Base-by-base conservation (phyloP, 1,140 invertebrate genomes). In the Pogonognathellus flavescens region DNA sequence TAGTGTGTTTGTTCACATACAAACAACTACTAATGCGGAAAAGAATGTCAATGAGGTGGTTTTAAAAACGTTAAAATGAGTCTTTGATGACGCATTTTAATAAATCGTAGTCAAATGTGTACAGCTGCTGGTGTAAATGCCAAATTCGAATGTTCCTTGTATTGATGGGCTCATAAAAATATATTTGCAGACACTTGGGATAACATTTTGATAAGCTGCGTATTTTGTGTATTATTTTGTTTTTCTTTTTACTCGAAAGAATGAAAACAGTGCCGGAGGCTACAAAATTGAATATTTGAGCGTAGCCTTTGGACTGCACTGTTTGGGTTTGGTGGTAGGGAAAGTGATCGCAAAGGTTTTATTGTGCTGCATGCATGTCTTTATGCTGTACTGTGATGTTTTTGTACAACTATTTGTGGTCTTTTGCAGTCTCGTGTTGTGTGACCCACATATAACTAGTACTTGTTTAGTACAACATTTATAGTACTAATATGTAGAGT, bases 331-430 rank as follows among this genome's bases (percentile, higher is more conserved):
- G 25, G 70, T 76, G 70, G 70, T 76, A 31, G 22, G 11, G n/a
- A 25, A 76, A 31, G 70, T 76, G 41, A 50, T 9, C n/a, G 66
- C 25, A 41, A 72, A 72, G 41, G 41, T 49, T 50, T 76, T 16
- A 76, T 76, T 41, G 70, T 76, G 70, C 70, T 76, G 70, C 70
- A 76, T 76, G 70, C 41, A 76, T 76, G 70, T 76, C 31, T 41
- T 41, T 41, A 41, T 70, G 66, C 66, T 70, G 18, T 70, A 41
- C 66, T 70, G 22, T 41, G 3, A 4, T 49, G 41, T 76, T 76
- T 76, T 25, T 76, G 16, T 76, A 41, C 31, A 41, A 41, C n/a
- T 41, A 41, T 41, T 41, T 41, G 31, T 41, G 31, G 6, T 41
- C 31, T 41, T 41, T 41, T 41, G 31, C 31, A 41, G 31, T 41